A percentile compares a stretch with the other conserved stretches of the same genome.
Conservation (phyloP, 2,113 vertebrate genomes). For the Ornithorhynchus anatinus region DNA sequence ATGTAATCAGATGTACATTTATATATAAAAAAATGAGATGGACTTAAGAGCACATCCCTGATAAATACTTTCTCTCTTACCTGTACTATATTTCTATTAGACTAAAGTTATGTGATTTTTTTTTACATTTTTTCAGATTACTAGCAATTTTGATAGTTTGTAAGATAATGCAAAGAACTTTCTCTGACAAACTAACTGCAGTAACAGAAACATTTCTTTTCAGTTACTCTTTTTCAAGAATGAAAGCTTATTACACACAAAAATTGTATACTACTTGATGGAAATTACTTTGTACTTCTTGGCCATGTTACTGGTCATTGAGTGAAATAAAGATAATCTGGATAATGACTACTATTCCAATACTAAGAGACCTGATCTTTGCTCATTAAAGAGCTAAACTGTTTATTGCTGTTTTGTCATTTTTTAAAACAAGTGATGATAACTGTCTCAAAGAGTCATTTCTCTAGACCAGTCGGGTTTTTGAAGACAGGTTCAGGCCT, state of each 20-base stretch:
- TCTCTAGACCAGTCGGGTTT: slow-evolving; percentile 70
- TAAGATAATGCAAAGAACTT: slow-evolving; percentile 86
- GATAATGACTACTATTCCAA: slow-evolving; percentile 81
- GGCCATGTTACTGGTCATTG: slow-evolving; percentile 75
- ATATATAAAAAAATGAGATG: slow-evolving; percentile 79
- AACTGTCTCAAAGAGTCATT: slow-evolving; percentile 73
- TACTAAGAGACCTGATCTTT: slow-evolving; percentile 81
- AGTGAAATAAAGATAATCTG: slow-evolving; percentile 85
- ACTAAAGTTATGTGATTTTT: slow-evolving; percentile 85
- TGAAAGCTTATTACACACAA: slow-evolving; percentile 84
- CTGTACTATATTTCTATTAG: slow-evolving; percentile 89
- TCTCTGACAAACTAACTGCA: slow-evolving; percentile 89
- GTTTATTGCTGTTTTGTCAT: slow-evolving; percentile 85
- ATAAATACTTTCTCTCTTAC: slow-evolving; percentile 81
- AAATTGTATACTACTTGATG: slow-evolving; percentile 86
- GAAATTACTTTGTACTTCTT: slow-evolving; percentile 81
- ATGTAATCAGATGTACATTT: slow-evolving; percentile 87
- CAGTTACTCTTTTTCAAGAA: slow-evolving; percentile 88
- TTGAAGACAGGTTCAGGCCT: slow-evolving; percentile 65
- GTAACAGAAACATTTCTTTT: slow-evolving; percentile 88
- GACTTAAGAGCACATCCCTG: slow-evolving; percentile 86
- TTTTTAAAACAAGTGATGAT: slow-evolving; percentile 72
- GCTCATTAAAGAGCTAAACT: slow-evolving; percentile 88
- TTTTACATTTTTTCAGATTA: slow-evolving; percentile 86
- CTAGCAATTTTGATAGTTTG: slow-evolving; percentile 90